These are phyloP conservation scores for Sarcophaga carnaria DNA, from an alignment of 2,888 invertebrate species.

Conservation along the genomic window DNA sequence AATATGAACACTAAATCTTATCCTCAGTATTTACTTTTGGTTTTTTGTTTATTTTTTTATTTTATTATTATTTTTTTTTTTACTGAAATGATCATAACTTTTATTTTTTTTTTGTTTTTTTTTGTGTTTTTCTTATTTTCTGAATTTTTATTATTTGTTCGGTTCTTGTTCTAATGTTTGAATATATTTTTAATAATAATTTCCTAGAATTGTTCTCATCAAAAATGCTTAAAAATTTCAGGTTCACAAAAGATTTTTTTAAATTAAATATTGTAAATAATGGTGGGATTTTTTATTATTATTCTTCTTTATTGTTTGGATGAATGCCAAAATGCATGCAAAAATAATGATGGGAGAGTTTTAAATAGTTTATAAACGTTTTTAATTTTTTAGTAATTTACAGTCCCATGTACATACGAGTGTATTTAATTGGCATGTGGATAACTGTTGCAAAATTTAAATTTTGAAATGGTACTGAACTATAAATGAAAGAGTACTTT, in stretches of 20 bases:
- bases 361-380: neutral
- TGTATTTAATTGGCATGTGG: too few relatives aligned
- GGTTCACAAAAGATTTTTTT: constrained; percentile 48
- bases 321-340: neutral
- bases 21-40: neutral
- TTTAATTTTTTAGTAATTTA: neutral
- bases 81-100: constrained; percentile 79
- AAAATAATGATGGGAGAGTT: neutral
- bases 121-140: neutral
- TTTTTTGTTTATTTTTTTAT: too few relatives aligned
- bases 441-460: too few relatives aligned
- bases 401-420: too few relatives aligned
- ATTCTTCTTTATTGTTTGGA: constrained; percentile 14
- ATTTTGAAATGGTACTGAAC: too few relatives aligned
- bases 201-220: neutral
- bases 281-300: constrained; percentile 77
- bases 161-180: too few relatives aligned
- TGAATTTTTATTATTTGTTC: neutral
- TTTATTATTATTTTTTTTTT: constrained; percentile 15
- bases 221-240: constrained; percentile 22
- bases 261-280: constrained; percentile 79
- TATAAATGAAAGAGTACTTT: too few relatives aligned
- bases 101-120: constrained; percentile 72
- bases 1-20: neutral
- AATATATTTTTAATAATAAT: neutral